These are phyloP conservation scores for Castor canadensis DNA, from an alignment of 2,113 vertebrate species.

Conservation along the genomic window DNA sequence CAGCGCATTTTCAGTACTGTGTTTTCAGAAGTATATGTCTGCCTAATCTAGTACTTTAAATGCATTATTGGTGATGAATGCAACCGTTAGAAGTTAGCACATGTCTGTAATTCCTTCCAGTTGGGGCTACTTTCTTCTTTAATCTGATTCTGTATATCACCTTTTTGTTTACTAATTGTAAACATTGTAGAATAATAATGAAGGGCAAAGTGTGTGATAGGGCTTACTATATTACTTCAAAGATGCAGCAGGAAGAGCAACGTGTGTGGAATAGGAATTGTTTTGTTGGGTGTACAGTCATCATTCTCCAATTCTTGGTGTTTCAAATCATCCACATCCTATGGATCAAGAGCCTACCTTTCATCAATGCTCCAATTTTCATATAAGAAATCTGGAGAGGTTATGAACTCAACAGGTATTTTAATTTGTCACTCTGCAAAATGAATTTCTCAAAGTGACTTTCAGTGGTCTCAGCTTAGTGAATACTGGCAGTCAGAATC, in stretches of 20 bases:
- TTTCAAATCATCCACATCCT: not conserved
- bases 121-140: not conserved
- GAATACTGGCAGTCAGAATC: not conserved
- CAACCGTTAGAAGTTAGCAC: not conserved
- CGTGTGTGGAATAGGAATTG: not conserved
- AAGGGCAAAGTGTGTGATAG: not conserved
- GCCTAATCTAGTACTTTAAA: not conserved
- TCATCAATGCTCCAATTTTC: not conserved
- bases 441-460: slow-evolving; percentile 37
- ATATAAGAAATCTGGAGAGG: not conserved
- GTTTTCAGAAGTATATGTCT: not conserved
- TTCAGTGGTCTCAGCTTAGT: not conserved
- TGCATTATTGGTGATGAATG: not conserved
- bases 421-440: slow-evolving; percentile 32
- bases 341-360: not conserved
- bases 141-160: not conserved
- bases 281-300: not conserved
- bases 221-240: not conserved
- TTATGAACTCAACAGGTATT: not conserved
- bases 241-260: not conserved
- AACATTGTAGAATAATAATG: not conserved
- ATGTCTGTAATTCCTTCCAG: not conserved
- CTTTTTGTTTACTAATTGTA: not conserved
- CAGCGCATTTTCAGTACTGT: not conserved
- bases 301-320: not conserved